phyloP scores from a whole-genome alignment of 1,140 invertebrate genomes.

The Drosophila pachea region DNA sequence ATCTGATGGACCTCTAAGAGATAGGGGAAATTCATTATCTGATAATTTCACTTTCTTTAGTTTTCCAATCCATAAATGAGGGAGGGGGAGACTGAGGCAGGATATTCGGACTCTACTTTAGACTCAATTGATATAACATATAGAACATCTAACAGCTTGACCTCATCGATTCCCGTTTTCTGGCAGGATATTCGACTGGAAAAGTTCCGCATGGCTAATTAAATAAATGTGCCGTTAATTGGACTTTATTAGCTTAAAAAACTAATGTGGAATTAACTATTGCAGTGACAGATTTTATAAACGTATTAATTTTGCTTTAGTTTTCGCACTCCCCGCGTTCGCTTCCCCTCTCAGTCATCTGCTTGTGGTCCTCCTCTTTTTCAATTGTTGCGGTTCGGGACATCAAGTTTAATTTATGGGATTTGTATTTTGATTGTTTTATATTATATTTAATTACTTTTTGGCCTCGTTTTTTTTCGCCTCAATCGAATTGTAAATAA shows the following conservation, averaged over 20 bases:
- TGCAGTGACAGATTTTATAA: slow-evolving; percentile 62
- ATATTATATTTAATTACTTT: slow-evolving; percentile 72
- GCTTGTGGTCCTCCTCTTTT: background rate
- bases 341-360: background rate
- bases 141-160: too few species aligned
- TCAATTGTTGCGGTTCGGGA: slow-evolving; percentile 36
- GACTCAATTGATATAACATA: too few species aligned
- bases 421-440: slow-evolving; percentile 72
- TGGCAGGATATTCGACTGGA: too few species aligned
- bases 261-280: slow-evolving; percentile 73
- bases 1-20: too few species aligned
- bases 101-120: too few species aligned
- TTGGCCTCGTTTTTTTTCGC: background rate
- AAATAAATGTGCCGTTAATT: slow-evolving; percentile 72
- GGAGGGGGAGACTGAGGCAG: too few species aligned
- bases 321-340: background rate
- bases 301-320: slow-evolving; percentile 13
- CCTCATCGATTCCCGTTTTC: too few species aligned
- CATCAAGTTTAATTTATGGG: slow-evolving; percentile 68
- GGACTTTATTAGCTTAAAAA: slow-evolving; percentile 71
- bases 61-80: too few species aligned
- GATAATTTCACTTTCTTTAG: too few species aligned
- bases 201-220: slow-evolving; percentile 64
- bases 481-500: slow-evolving; percentile 38
- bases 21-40: too few species aligned